Conservation (phyloP, 2,797 vertebrate genomes). For the Menidia menidia region DNA sequence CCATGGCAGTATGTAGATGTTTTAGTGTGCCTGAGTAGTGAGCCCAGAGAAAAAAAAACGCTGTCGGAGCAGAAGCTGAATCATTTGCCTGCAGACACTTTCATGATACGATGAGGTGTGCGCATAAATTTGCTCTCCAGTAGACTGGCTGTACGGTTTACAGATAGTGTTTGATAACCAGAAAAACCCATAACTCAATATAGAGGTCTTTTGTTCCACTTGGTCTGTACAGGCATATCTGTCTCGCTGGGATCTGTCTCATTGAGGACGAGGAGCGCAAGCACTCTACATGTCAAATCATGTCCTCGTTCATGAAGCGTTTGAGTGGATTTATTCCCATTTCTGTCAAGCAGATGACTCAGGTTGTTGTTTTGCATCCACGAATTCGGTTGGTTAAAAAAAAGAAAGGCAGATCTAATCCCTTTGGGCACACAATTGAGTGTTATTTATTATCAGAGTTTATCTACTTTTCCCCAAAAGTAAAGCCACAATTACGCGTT, state of each 20-base stretch:
- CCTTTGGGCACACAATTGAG: background rate
- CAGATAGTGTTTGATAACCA: conserved; percentile 40
- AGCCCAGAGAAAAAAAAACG: conserved; percentile 61
- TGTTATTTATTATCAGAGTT: background rate
- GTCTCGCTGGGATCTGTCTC: conserved; percentile 37
- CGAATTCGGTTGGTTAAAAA: conserved; percentile 13
- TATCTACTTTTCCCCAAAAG: background rate
- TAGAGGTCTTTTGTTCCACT: conserved; percentile 3
- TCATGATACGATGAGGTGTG: conserved; percentile 52
- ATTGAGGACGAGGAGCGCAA: conserved; percentile 11
- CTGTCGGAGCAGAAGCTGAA: conserved; percentile 69
- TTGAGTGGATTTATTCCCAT: conserved; percentile 13
- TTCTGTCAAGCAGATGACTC: conserved; percentile 30
- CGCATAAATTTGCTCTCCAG: conserved; percentile 56
- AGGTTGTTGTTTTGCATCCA: conserved; percentile 19
- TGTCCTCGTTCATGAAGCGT: conserved; percentile 12
- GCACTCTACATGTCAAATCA: conserved; percentile 1
- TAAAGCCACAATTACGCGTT: background rate
- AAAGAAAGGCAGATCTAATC: background rate
- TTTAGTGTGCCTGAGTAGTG: conserved; percentile 37
- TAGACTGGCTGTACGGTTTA: conserved; percentile 48
- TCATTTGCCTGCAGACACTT: conserved; percentile 66
- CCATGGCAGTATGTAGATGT: conserved; percentile 46
- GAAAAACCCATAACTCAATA: conserved; percentile 37
- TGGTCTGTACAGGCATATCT: conserved; percentile 28